A percentile compares a stretch with the other conserved stretches of the same genome.
Evolutionary conservation across 2,113 vertebrate genomes (phyloP).

Genomic region (Carassius gibelio): DNA sequence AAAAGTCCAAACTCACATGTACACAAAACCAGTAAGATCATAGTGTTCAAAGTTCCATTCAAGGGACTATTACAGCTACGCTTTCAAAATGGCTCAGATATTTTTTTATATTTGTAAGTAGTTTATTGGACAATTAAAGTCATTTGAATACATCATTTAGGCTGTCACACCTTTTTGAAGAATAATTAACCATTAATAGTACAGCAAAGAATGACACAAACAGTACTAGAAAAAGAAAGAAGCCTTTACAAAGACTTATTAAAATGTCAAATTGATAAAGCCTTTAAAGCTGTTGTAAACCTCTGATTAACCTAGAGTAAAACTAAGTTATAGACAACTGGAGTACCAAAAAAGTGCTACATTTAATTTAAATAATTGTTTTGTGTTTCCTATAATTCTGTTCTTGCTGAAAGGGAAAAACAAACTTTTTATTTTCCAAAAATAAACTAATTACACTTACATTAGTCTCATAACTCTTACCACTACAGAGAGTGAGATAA

Average conservation of each 20-base stretch:
- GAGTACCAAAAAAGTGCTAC: background rate
- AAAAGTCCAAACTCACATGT: conserved; percentile 43
- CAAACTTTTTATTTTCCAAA: background rate
- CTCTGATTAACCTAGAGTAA: background rate
- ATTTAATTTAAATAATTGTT: background rate
- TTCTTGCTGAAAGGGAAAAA: background rate
- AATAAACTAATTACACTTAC: background rate
- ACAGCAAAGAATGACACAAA: background rate
- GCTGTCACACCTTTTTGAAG: background rate
- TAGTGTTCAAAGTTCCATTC: background rate
- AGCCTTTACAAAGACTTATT: background rate
- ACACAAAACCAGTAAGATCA: conserved; percentile 30
- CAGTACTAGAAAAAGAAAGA: background rate
- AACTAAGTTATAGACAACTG: background rate
- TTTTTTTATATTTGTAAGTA: background rate
- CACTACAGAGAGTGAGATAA: background rate
- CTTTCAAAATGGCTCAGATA: background rate
- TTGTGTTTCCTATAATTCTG: background rate
- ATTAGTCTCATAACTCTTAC: background rate
- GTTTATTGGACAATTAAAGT: background rate
- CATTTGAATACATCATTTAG: background rate
- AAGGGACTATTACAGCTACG: background rate
- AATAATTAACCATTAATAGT: background rate
- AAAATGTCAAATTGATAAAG: background rate
- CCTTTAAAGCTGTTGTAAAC: background rate